These are phyloP conservation scores for Cyanocitta stelleri DNA, from an alignment of 2,113 vertebrate genomes.

Conservation along the genomic window DNA sequence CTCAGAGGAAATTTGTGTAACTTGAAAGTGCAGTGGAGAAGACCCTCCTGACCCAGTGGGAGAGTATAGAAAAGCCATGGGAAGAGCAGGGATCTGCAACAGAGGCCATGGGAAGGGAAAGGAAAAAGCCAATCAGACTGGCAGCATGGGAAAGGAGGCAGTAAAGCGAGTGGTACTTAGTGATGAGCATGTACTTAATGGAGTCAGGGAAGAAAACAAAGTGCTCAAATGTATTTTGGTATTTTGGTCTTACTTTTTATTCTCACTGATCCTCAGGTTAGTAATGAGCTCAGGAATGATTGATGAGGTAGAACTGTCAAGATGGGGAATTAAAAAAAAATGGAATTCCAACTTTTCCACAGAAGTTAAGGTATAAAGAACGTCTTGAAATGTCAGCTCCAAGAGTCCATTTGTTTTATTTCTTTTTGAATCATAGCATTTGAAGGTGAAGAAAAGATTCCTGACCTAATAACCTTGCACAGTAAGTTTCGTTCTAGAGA, in stretches of 20 bases:
- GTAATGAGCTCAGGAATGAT: not conserved
- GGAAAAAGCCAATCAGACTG: not conserved
- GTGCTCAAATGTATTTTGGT: not conserved
- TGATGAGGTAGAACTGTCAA: not conserved
- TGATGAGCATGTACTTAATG: not conserved
- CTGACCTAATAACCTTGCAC: not conserved
- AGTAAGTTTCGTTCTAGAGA: not conserved
- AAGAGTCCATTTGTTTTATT: not conserved
- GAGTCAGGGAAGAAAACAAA: not conserved
- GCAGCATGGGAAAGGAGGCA: not conserved
- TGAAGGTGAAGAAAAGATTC: not conserved
- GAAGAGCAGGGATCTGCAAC: not conserved
- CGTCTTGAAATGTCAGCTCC: not conserved
- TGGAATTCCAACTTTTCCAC: not conserved
- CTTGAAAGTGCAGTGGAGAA: not conserved
- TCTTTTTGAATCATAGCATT: not conserved
- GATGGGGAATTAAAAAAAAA: not conserved
- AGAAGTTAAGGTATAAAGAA: not conserved
- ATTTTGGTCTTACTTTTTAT: not conserved
- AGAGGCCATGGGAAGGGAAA: no score
- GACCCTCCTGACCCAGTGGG: not conserved
- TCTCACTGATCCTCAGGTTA: not conserved
- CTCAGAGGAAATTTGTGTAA: fast-evolving
- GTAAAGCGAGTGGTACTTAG: not conserved
- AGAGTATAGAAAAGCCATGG: not conserved